phyloP scores from a whole-genome alignment of 2,113 vertebrate genomes.

The Amazona vittata region DNA sequence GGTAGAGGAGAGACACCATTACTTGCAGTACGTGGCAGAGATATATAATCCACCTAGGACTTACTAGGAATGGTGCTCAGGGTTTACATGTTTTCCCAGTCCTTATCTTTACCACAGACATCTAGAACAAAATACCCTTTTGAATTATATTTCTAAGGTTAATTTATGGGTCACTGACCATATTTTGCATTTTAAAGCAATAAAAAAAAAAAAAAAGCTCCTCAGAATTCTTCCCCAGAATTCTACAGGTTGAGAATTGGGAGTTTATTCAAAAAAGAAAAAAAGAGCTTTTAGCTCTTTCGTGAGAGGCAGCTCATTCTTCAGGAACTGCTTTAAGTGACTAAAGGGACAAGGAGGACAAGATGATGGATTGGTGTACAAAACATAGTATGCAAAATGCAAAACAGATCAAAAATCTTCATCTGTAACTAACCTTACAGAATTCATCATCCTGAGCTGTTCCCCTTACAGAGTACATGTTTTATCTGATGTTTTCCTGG shows the following conservation, averaged over 20 bases:
- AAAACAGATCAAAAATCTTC: neutral
- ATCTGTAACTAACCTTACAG: neutral
- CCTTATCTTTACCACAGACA: neutral
- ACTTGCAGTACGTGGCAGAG: neutral
- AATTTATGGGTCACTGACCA: neutral
- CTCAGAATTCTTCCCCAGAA: neutral
- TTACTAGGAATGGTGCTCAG: neutral
- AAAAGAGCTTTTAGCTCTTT: neutral
- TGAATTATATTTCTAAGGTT: neutral
- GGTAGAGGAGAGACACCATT: neutral
- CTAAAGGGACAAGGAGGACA: neutral
- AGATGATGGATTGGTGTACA: neutral
- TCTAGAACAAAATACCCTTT: neutral
- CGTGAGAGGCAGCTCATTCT: neutral
- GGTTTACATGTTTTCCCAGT: neutral
- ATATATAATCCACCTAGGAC: neutral
- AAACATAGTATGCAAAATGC: neutral
- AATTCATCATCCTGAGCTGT: neutral
- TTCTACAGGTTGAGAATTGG: neutral
- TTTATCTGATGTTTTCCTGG: neutral
- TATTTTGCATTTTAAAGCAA: neutral
- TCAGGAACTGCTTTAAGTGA: neutral
- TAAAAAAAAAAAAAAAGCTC: neutral
- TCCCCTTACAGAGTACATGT: neutral
- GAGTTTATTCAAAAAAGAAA: neutral